Conservation (phyloP, 2,113 vertebrate genomes). For the Vimba vimba region DNA sequence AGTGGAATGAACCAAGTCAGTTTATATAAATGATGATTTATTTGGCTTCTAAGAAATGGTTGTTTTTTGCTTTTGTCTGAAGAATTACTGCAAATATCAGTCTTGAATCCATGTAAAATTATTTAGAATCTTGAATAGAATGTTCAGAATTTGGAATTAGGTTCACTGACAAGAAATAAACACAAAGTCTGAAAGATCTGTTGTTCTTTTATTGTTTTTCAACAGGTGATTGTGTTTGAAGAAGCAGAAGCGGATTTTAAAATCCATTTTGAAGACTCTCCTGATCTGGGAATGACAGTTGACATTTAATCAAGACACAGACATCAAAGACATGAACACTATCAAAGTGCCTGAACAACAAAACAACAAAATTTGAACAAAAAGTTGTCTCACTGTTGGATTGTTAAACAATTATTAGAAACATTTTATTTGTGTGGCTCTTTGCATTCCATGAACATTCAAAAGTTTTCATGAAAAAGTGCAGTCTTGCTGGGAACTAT, state of each 20-base stretch:
- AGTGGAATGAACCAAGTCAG: conserved; percentile 89
- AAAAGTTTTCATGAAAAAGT: neutral
- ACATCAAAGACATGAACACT: neutral
- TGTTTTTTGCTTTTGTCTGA: neutral
- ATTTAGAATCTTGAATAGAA: neutral
- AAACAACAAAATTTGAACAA: neutral
- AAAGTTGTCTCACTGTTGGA: neutral
- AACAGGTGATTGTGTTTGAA: conserved; percentile 88
- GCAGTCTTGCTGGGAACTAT: neutral
- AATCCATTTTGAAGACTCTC: conserved; percentile 81
- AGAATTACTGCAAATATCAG: neutral
- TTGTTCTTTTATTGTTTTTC: conserved; percentile 16
- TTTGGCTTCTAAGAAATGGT: neutral
- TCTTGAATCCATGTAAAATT: neutral
- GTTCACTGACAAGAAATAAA: neutral
- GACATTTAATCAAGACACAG: conserved; percentile 65
- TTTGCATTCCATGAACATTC: neutral
- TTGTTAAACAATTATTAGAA: neutral
- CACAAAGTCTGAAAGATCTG: neutral
- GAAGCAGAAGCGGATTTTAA: conserved; percentile 83
- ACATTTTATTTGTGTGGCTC: neutral
- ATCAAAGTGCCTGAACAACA: neutral
- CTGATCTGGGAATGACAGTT: conserved; percentile 83
- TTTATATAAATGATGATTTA: neutral
- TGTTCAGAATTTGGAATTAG: neutral